Conservation (phyloP, 2,113 vertebrate genomes). For the Tenrec ecaudatus region DNA sequence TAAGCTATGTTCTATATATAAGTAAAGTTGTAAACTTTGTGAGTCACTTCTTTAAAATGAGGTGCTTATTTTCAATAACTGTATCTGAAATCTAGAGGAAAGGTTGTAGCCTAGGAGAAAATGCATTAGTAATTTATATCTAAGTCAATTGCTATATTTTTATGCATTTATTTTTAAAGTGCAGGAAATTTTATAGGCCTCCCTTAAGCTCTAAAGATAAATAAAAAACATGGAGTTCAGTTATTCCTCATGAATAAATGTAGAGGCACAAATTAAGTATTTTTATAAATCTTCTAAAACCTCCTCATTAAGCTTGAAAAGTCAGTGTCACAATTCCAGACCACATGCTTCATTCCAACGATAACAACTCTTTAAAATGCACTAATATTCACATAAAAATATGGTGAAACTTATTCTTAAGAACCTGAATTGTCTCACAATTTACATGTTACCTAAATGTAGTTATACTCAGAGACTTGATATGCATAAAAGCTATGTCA, state of each 20-base stretch:
- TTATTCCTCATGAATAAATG: not conserved
- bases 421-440: not conserved
- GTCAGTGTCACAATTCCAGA: not conserved
- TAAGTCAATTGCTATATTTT: not conserved
- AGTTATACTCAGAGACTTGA: not conserved
- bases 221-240: not conserved
- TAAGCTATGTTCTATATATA: not conserved
- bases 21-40: not conserved
- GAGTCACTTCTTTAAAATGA: not conserved
- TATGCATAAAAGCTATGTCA: not conserved
- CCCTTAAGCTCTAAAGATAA: not conserved
- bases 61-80: not conserved
- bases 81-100: not conserved
- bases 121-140: not conserved
- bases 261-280: not conserved
- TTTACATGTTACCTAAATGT: not conserved
- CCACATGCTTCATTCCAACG: not conserved
- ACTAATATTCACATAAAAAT: not conserved
- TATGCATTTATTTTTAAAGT: not conserved
- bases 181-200: not conserved
- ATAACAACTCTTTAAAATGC: slow-evolving; percentile 5
- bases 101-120: not conserved
- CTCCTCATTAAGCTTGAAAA: not conserved
- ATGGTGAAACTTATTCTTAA: not conserved
- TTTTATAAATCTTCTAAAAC: not conserved